These are phyloP conservation scores for Apus apus DNA, from an alignment of 2,113 vertebrate species.

Conservation along the genomic window DNA sequence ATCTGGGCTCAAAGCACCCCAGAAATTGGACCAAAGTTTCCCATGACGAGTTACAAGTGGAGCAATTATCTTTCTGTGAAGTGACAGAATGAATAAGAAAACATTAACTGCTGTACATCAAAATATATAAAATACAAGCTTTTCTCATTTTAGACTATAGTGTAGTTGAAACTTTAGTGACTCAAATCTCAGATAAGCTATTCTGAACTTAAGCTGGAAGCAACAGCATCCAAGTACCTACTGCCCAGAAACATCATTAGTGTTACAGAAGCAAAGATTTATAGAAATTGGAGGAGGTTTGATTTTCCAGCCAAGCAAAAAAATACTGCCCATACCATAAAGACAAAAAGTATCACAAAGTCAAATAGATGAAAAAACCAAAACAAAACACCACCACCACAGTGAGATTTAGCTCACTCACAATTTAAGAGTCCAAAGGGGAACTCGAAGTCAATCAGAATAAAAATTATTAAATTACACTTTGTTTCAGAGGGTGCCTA, in stretches of 20 bases:
- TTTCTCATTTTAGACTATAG: not conserved
- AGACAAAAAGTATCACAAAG: not conserved
- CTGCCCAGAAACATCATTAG: not conserved
- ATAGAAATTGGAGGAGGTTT: not conserved
- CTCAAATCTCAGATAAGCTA: not conserved
- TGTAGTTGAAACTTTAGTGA: not conserved
- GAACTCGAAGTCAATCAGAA: not conserved
- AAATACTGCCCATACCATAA: not conserved
- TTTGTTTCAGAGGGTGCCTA: not conserved
- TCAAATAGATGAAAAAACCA: not conserved
- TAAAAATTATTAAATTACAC: not conserved
- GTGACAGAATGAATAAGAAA: not conserved
- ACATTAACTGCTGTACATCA: not conserved
- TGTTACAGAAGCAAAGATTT: not conserved
- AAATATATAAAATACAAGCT: not conserved
- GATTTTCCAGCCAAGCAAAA: not conserved
- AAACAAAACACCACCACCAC: not conserved
- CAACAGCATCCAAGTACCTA: not conserved
- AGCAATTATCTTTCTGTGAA: slow-evolving; percentile 91
- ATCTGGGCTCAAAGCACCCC: slow-evolving; percentile 94
- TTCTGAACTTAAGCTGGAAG: not conserved
- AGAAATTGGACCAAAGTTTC: slow-evolving; percentile 99
- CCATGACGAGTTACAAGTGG: slow-evolving; percentile 93
- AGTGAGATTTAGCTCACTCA: not conserved
- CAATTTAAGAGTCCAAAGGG: not conserved